Evolutionary conservation across 2,888 invertebrate genomes (phyloP).

Genomic region (Hydriomena furcata): DNA sequence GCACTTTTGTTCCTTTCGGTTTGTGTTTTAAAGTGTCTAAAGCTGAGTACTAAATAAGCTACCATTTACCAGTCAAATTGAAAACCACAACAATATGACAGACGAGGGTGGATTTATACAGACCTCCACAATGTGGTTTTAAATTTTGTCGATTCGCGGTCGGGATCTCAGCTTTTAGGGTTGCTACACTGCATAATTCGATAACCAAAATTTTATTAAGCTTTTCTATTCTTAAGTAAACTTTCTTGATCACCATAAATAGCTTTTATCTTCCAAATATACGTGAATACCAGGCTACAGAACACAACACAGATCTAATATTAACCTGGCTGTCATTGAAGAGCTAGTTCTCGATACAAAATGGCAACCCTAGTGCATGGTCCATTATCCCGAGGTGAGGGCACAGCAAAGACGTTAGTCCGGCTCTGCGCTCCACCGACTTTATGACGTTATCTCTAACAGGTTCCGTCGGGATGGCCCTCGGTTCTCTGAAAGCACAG

Average conservation of each 20-base stretch:
- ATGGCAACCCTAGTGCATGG: conserved; percentile 47
- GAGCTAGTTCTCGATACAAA: conserved; percentile 1
- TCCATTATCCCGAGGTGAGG: conserved; percentile 77
- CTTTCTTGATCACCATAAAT: too few relatives aligned
- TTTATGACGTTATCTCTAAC: conserved; percentile 83
- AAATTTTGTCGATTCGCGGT: conserved; percentile 42
- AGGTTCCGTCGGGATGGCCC: conserved; percentile 70
- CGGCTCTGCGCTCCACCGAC: conserved; percentile 77
- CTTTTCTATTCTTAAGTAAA: too few relatives aligned
- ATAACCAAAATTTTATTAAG: too few relatives aligned
- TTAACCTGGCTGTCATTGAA: background rate
- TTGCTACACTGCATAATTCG: background rate
- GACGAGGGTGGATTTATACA: conserved; percentile 19
- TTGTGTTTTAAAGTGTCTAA: too few relatives aligned
- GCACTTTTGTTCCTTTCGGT: too few relatives aligned
- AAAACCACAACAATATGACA: conserved; percentile 20
- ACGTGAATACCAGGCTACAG: too few relatives aligned
- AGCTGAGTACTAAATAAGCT: too few relatives aligned
- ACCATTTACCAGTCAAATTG: conserved; percentile 1
- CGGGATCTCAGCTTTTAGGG: conserved; percentile 7
- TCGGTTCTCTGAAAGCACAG: conserved; percentile 60
- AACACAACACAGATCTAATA: too few relatives aligned
- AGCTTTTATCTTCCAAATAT: too few relatives aligned
- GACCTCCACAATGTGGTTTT: conserved; percentile 27
- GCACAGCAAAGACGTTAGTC: conserved; percentile 78